Conservation (phyloP, 2,797 vertebrate species). For the Agapornis canus region DNA sequence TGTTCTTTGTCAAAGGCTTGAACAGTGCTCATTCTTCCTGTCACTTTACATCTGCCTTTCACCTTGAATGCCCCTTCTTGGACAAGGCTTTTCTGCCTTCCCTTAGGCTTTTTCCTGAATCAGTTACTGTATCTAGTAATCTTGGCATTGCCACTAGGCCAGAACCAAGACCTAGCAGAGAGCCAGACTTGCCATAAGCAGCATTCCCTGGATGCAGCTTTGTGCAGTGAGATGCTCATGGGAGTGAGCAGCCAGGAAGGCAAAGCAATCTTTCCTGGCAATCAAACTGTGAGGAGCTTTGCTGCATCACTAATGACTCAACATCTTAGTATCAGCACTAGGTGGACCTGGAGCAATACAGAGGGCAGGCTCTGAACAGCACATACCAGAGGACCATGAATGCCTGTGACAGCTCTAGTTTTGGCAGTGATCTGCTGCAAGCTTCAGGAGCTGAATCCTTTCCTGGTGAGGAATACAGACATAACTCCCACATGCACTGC, state of each 20-base stretch:
- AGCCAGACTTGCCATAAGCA: neutral
- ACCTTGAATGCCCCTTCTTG: neutral
- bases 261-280: neutral
- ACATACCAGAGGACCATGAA: neutral
- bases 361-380: neutral
- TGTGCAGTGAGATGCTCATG: neutral
- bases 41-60: neutral
- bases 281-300: neutral
- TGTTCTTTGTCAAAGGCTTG: neutral
- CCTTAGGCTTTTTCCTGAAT: neutral
- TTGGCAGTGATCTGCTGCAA: neutral
- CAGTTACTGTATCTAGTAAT: neutral
- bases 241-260: fast-evolving
- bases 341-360: neutral
- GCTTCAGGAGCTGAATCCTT: neutral
- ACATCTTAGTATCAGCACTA: fast-evolving
- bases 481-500: neutral
- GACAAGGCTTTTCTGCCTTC: neutral
- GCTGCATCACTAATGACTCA: neutral
- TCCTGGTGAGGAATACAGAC: neutral
- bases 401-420: neutral
- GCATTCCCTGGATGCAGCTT: neutral
- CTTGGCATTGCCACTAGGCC: neutral
- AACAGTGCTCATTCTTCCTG: neutral
- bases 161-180: neutral